phyloP scores from a whole-genome alignment of 2,888 invertebrate species.

The Megaustenia siamemsis region DNA sequence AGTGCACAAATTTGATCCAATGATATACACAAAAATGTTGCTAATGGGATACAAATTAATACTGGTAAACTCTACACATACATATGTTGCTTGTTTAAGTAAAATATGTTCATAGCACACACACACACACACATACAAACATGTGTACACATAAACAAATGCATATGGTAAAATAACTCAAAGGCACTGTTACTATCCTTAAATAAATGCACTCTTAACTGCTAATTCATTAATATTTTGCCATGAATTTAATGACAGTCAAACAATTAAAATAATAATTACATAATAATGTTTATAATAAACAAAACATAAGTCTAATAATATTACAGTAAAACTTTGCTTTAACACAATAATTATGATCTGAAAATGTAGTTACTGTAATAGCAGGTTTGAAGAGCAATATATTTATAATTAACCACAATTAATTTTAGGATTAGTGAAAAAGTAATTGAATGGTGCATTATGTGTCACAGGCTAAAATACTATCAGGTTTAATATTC shows the following conservation, averaged over 20 bases:
- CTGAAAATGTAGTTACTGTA: background rate
- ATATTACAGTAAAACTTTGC: background rate
- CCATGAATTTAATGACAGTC: background rate
- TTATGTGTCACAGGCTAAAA: too few species aligned
- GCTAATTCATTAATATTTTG: conserved; percentile 25
- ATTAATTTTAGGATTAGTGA: too few species aligned
- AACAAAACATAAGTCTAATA: background rate
- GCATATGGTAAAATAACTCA: conserved; percentile 42
- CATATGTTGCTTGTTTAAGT: conserved; percentile 14
- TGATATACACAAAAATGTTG: background rate
- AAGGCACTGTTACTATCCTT: conserved; percentile 37
- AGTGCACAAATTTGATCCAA: background rate
- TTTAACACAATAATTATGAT: background rate
- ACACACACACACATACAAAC: conserved; percentile 30
- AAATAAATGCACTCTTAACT: conserved; percentile 24
- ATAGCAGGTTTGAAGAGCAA: background rate
- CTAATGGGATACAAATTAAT: background rate
- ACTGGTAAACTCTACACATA: background rate
- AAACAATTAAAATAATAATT: background rate
- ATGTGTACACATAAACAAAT: conserved; percentile 40
- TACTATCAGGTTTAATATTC: too few species aligned
- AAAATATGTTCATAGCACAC: conserved; percentile 20
- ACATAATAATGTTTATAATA: background rate
- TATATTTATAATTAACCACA: too few species aligned
- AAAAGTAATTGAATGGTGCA: too few species aligned